Evolutionary conservation across 2,113 vertebrate genomes (phyloP).

Genomic region (Channa argus): DNA sequence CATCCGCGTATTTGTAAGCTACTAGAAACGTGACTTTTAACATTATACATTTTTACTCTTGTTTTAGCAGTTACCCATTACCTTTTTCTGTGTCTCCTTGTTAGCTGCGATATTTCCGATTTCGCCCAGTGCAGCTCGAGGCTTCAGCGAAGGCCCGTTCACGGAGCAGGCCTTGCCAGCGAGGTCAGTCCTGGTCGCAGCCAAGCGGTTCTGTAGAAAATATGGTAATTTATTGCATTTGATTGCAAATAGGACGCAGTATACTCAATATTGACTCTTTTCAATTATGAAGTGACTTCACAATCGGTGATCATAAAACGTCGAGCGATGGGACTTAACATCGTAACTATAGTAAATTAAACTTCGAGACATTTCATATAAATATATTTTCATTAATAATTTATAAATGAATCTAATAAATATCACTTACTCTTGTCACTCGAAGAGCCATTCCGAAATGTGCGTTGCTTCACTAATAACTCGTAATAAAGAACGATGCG

Average conservation of each 20-base stretch:
- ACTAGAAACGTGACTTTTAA: too few relatives aligned
- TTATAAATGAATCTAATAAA: too few relatives aligned
- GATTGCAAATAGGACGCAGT: rapidly evolving
- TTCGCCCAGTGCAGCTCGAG: constrained; percentile 82
- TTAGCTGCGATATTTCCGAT: constrained; percentile 77
- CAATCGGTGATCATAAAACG: too few relatives aligned
- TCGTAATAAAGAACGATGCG: not conserved
- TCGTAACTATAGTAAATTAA: too few relatives aligned
- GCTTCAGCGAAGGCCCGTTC: constrained; percentile 64
- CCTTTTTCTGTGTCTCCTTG: constrained; percentile 74
- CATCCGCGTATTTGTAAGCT: too few relatives aligned
- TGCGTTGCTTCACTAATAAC: not conserved
- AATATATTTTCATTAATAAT: too few relatives aligned
- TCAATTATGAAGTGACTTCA: not conserved
- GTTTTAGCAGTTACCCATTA: constrained; percentile 1
- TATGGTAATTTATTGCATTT: rapidly evolving
- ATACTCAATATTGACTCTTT: not conserved
- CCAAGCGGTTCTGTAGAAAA: constrained; percentile 79
- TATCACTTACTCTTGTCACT: constrained; percentile 70
- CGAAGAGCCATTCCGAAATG: constrained; percentile 79
- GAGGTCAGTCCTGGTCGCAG: constrained; percentile 67
- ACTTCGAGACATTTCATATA: too few relatives aligned
- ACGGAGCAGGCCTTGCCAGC: constrained; percentile 64
- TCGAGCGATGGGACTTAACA: too few relatives aligned
- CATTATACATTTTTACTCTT: too few relatives aligned